Percentiles rank a stretch among this genome's conserved stretches.
Evolutionary conservation across 2,888 invertebrate species (phyloP).

Genomic region (Rotaria magnacalcarata): DNA sequence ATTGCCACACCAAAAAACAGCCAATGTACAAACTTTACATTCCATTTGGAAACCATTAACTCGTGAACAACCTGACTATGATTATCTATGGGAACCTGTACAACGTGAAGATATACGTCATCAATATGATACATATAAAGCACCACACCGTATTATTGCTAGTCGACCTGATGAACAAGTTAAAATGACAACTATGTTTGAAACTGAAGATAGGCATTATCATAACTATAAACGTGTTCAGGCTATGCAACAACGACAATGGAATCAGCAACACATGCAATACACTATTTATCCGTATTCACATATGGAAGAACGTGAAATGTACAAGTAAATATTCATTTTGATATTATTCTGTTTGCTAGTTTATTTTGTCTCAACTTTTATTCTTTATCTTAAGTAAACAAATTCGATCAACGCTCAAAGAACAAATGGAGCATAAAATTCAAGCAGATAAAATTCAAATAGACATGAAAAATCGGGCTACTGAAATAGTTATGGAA

Average conservation of each 20-base stretch:
- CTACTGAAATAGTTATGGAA: constrained; percentile 32
- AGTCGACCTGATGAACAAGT: constrained; percentile 35
- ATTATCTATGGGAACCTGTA: constrained; percentile 28
- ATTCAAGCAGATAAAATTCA: constrained; percentile 32
- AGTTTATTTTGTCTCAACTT: neutral
- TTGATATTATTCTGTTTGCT: neutral
- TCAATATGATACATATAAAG: neutral
- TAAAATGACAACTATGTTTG: constrained; percentile 38
- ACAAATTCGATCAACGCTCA: constrained; percentile 41
- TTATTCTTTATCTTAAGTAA: constrained; percentile 15
- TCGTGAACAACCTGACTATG: constrained; percentile 12
- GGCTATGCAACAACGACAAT: constrained; percentile 43
- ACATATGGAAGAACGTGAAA: constrained; percentile 39
- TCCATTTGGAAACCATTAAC: neutral
- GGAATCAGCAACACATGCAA: constrained; percentile 37
- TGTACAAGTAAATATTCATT: constrained; percentile 40
- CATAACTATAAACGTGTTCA: constrained; percentile 43
- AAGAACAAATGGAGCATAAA: constrained; percentile 46
- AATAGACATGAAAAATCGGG: constrained; percentile 31
- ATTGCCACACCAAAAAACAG: neutral
- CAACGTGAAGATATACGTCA: constrained; percentile 3
- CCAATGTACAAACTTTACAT: neutral
- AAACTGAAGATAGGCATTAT: constrained; percentile 43
- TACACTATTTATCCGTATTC: constrained; percentile 44
- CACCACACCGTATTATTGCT: constrained; percentile 12